Base-by-base conservation (phyloP, 2,113 vertebrate species). In the Calyptommatus sinebrachiatus region DNA sequence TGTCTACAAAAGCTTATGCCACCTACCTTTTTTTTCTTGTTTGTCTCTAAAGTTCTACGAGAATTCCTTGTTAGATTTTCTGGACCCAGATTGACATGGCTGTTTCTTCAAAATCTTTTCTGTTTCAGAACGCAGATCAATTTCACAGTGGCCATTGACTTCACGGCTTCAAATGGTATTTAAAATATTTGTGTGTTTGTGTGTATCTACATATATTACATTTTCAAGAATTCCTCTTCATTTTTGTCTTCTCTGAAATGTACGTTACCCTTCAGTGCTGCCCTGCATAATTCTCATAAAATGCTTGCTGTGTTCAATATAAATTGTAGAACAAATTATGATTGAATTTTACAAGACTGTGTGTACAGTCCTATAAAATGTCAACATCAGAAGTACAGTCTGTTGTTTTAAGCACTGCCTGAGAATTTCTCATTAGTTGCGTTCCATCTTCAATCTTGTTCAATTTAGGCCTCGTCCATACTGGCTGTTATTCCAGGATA, bases 91-190 rank as follows among this genome's bases (percentile, higher is more conserved):
- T 41, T 41, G 5, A 41, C 35, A 41, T 5, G 35, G 35, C 35
- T 41, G 5, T 41, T 41, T 41, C 35, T 41, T 41, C 5, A 5
- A 5, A 41, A 41, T 41, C 35, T 41, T 41, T 41, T 41, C 35
- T 41, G 35, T 41, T 73, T 73, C 80, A 98, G 97, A 89, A 98
- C 97, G 22, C 97, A 99, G 91, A 97, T 99, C 93, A 97, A 97
- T 95, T 99, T 99, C 93, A 99, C 97, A 0, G 97, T 99, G 90
- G 97, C 97, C 91, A 99, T 99, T 0, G 97, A 99, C 92, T 99
- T 99, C 93, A 99, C 97, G 0, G 97, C 97, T 1, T 99, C 97
- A 89, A 99, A 99, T 72, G 97, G 97, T 98, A 94, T 79, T 71
- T 63, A 89, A 86, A 28, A 62, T n/a, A 48, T 18, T 18, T 57